Percentiles rank a stretch among this genome's conserved stretches.
phyloP scores from a whole-genome alignment of 2,797 vertebrate genomes.

The Myotis daubentonii region DNA sequence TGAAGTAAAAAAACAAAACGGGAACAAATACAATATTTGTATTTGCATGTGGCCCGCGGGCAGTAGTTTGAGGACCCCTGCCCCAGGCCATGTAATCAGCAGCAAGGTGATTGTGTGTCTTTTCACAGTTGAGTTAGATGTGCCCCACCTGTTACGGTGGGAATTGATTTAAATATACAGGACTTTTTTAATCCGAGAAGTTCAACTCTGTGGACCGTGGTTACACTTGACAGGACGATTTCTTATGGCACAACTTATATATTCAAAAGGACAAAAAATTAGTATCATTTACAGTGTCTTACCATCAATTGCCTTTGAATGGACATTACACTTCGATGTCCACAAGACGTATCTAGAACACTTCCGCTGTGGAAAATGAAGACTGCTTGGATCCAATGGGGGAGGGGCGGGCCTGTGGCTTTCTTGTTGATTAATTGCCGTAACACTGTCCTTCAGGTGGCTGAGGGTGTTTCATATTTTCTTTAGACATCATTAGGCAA shows the following conservation, averaged over 20 bases:
- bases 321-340: conserved; percentile 88
- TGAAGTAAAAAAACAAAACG: no score
- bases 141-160: conserved; percentile 87
- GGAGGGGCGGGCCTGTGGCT: conserved; percentile 36
- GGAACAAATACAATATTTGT: no score
- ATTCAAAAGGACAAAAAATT: no score
- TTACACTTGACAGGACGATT: conserved; percentile 87
- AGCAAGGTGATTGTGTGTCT: conserved; percentile 89
- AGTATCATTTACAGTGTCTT: no score
- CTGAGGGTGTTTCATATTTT: no score
- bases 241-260: conserved; percentile 85
- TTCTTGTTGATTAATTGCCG: no score
- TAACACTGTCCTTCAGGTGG: no score
- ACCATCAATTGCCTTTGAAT: conserved; percentile 62
- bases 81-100: conserved; percentile 83
- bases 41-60: no score
- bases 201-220: conserved; percentile 88
- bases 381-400: conserved; percentile 85
- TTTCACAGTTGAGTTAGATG: conserved; percentile 89
- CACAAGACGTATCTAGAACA: conserved; percentile 90
- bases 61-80: neutral
- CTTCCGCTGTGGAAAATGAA: conserved; percentile 90
- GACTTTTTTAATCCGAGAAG: conserved; percentile 87
- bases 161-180: conserved; percentile 87
- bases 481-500: no score